Evolutionary conservation across 2,113 vertebrate species (phyloP).

Genomic region (Misgurnus anguillicaudatus): DNA sequence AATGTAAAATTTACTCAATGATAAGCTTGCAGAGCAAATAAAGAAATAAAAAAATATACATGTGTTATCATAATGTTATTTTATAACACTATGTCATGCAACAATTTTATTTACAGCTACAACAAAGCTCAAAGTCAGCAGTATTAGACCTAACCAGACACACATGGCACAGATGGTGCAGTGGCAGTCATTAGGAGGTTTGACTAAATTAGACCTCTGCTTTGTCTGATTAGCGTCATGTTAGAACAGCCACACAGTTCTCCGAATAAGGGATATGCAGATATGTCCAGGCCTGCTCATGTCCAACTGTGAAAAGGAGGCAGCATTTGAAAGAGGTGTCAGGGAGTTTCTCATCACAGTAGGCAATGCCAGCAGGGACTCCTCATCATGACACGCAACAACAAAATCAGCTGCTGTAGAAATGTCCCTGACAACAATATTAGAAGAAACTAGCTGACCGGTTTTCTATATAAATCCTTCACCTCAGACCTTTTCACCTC

Average conservation of each 20-base stretch:
- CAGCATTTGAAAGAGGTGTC: not conserved
- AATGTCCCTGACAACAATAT: not conserved
- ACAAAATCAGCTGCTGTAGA: not conserved
- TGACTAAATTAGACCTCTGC: conserved; percentile 4
- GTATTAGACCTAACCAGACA: not conserved
- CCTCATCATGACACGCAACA: not conserved
- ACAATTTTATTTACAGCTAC: too few relatives aligned
- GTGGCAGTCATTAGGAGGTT: not conserved
- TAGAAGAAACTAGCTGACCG: not conserved
- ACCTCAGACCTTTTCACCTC: too few relatives aligned
- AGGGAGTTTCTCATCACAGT: conserved; percentile 33
- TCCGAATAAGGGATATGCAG: not conserved
- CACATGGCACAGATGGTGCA: not conserved
- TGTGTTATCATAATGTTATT: too few relatives aligned
- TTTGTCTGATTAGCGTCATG: conserved; percentile 19
- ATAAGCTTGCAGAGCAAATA: too few relatives aligned
- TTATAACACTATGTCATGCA: too few relatives aligned
- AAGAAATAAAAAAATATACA: too few relatives aligned
- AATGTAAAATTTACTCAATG: too few relatives aligned
- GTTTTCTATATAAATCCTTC: too few relatives aligned
- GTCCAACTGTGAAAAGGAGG: conserved; percentile 11
- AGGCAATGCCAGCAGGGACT: conserved; percentile 30
- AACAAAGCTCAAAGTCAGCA: not conserved
- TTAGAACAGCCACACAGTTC: not conserved
- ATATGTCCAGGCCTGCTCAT: conserved; percentile 35